Evolutionary conservation across 2,113 vertebrate species (phyloP).

Genomic region (Cyrtonyx montezumae): DNA sequence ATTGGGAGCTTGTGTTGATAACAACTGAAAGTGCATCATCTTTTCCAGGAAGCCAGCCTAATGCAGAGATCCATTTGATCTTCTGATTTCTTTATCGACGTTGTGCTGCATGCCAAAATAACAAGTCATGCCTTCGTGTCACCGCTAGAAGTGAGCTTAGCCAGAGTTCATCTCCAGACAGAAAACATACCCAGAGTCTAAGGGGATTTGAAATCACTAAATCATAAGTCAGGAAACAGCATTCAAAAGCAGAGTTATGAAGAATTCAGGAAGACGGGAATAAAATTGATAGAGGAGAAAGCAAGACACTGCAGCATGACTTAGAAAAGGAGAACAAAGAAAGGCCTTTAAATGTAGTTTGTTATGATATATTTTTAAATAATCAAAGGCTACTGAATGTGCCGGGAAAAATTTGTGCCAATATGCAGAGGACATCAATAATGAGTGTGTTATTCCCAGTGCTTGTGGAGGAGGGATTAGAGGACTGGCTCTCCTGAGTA

Average conservation of each 20-base stretch:
- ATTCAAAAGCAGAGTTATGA: background rate
- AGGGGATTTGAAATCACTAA: conserved; percentile 49
- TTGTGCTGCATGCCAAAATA: conserved; percentile 47
- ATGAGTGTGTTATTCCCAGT: background rate
- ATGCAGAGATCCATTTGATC: conserved; percentile 61
- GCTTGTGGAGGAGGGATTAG: background rate
- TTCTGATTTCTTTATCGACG: conserved; percentile 53
- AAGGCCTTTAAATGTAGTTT: background rate
- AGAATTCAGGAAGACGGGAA: background rate
- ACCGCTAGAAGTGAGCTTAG: conserved; percentile 55
- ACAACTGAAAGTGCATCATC: conserved; percentile 42
- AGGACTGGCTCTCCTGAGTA: background rate
- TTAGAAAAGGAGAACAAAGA: background rate
- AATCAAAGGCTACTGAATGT: background rate
- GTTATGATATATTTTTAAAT: background rate
- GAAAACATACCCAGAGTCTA: conserved; percentile 45
- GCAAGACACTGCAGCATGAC: background rate
- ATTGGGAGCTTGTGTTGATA: conserved; percentile 47
- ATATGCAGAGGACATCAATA: background rate
- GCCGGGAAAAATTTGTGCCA: background rate
- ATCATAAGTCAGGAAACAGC: background rate
- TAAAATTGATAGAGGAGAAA: background rate
- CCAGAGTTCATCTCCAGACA: conserved; percentile 57
- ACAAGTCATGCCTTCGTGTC: conserved; percentile 56
- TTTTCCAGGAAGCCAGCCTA: conserved; percentile 57